phyloP scores from a whole-genome alignment of 2,113 vertebrate genomes.

The Zapus hudsonius region DNA sequence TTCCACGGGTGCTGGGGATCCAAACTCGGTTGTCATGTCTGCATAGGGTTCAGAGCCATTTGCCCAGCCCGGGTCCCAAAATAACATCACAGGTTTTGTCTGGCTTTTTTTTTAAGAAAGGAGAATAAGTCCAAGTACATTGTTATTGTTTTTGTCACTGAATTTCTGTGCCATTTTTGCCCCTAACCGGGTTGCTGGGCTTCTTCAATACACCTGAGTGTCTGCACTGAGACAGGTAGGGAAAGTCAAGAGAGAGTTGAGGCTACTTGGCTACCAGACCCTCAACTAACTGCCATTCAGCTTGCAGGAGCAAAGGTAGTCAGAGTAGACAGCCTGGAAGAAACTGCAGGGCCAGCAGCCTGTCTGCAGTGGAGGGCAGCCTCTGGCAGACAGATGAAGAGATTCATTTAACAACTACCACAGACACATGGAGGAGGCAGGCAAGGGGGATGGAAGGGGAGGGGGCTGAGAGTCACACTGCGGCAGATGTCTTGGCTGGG shows the following conservation, averaged over 20 bases:
- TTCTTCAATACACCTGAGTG: background rate
- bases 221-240: background rate
- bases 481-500: conserved; percentile 84
- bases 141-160: background rate
- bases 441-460: conserved; percentile 23
- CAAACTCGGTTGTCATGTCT: no score
- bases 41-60: no score
- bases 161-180: background rate
- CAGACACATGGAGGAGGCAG: conserved; percentile 68
- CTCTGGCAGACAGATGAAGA: background rate
- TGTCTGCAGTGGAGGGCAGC: background rate
- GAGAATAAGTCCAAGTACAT: background rate
- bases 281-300: background rate
- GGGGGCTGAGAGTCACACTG: conserved; percentile 65
- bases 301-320: background rate
- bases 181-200: background rate
- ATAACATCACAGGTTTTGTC: no score
- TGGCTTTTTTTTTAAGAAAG: background rate
- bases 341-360: background rate
- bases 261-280: background rate
- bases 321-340: accelerated
- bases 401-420: conserved; percentile 41
- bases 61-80: no score
- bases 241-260: background rate
- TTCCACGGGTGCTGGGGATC: no score